phyloP scores from a whole-genome alignment of 2,797 vertebrate species.

The Rhadinocentrus ornatus region DNA sequence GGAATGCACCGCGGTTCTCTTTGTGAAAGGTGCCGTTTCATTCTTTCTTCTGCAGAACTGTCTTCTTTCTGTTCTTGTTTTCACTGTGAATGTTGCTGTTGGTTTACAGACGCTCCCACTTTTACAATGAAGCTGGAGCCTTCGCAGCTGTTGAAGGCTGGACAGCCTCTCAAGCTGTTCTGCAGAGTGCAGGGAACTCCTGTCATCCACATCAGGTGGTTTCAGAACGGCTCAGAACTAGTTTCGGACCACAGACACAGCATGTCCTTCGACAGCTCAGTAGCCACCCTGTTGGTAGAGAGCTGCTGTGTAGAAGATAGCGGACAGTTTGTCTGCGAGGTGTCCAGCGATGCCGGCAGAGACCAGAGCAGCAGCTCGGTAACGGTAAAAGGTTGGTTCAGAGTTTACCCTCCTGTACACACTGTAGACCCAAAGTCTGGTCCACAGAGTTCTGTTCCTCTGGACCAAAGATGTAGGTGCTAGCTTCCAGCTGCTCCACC shows the following conservation, averaged over 20 bases:
- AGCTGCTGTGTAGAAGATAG: conserved; percentile 85
- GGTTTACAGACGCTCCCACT: conserved; percentile 83
- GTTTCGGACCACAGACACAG: conserved; percentile 83
- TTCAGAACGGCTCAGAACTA: conserved; percentile 89
- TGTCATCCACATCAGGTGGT: conserved; percentile 90
- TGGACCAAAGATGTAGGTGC: not conserved
- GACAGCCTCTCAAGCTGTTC: conserved; percentile 84
- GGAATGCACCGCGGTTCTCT: conserved; percentile 88
- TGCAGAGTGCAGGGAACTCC: conserved; percentile 92
- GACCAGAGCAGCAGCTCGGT: conserved; percentile 88
- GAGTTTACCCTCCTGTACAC: not conserved
- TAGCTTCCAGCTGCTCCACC: too few species aligned
- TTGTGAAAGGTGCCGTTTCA: conserved; percentile 94
- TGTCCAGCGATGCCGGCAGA: conserved; percentile 91
- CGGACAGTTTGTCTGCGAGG: conserved; percentile 91
- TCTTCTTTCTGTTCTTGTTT: conserved; percentile 51
- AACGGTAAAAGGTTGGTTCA: conserved; percentile 82
- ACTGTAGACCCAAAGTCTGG: conserved; percentile 17
- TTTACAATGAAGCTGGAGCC: conserved; percentile 91
- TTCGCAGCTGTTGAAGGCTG: conserved; percentile 84
- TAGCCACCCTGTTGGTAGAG: conserved; percentile 83
- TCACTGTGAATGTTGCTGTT: conserved; percentile 60
- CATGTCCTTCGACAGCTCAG: conserved; percentile 84
- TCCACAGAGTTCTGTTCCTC: conserved; percentile 28
- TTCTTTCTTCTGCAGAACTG: conserved; percentile 22